These are phyloP conservation scores for Elegia similella DNA, from an alignment of 2,888 invertebrate species.

Conservation along the genomic window DNA sequence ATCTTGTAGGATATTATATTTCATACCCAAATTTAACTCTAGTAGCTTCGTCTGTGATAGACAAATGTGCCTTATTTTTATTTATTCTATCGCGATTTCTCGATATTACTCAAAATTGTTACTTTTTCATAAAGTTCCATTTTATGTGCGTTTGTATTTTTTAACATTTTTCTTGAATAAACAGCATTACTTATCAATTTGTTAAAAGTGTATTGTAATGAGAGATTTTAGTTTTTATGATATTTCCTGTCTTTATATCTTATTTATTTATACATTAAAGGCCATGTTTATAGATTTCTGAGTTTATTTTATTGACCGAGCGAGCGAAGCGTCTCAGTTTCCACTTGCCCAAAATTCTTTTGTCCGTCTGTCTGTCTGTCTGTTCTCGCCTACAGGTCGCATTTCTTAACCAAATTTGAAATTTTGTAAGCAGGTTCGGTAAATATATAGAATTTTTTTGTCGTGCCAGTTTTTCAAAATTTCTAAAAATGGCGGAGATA, in stretches of 20 bases:
- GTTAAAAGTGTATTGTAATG: background rate
- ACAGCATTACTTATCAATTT: background rate
- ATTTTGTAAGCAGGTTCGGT: too few species aligned
- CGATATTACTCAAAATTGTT: background rate
- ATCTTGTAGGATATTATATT: background rate
- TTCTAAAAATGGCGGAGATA: too few species aligned
- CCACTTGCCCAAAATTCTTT: too few species aligned
- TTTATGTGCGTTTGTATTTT: slow-evolving; percentile 11
- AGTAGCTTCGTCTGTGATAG: slow-evolving; percentile 70
- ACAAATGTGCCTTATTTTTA: slow-evolving; percentile 64
- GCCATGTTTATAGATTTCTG: slow-evolving; percentile 2
- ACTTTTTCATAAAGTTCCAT: background rate
- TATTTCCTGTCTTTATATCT: background rate
- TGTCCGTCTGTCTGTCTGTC: too few species aligned
- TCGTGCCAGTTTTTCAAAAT: too few species aligned
- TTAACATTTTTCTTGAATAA: slow-evolving; percentile 5
- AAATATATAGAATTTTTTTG: too few species aligned
- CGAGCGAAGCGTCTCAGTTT: too few species aligned
- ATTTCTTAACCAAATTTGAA: too few species aligned
- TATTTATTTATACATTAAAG: slow-evolving; percentile 20
- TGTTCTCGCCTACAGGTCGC: too few species aligned
- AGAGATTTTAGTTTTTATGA: background rate
- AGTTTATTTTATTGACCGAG: background rate
- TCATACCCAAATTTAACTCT: slow-evolving; percentile 11
- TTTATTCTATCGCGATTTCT: slow-evolving; percentile 33